Base-by-base conservation (phyloP, 1,140 invertebrate species). In the Trachelipus rathkii region DNA sequence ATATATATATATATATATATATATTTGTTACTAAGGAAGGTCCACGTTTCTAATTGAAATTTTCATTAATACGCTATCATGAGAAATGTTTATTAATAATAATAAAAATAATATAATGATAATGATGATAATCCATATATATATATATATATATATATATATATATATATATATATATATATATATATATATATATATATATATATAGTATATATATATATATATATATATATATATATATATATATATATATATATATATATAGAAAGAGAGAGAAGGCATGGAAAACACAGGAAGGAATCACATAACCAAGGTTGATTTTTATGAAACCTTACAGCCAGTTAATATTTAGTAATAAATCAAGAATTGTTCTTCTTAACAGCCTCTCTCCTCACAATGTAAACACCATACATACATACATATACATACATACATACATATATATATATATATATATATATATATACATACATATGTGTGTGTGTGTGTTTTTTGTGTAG, bases 231-330 rank as follows among this genome's bases (percentile, higher is more conserved):
- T 15, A 60, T 19, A 15, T 15, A 60, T 60, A 60, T 60, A 60
- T 60, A 60, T 60, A 60, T 60, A 60, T 60, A 60, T 60, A 60
- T 60, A 60, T 60, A 19, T 19, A 60, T 19, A 60, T 19, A 60
- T 15, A 13, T 19, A 60, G n/a, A n/a, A n/a, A n/a, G n/a, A n/a
- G n/a, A n/a, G n/a, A n/a, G n/a, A n/a, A n/a, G n/a, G n/a, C n/a
- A n/a, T n/a, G n/a, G n/a, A n/a, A n/a, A n/a, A n/a, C n/a, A n/a
- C n/a, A n/a, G n/a, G n/a, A n/a, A n/a, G 33, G 33, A 33, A 3
- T 33, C 33, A n/a, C n/a, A 33, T 33, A 33, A 33, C 33, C 33
- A 33, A 33, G 33, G 33, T 33, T 33, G 33, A 33, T 33, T 33
- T 33, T 33, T 33, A 6, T 6, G 33, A 33, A 33, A 33, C 33